A percentile compares a stretch with the other conserved stretches of the same genome.
Evolutionary conservation across 2,888 invertebrate genomes (phyloP).

Genomic region (Gymnosoma rotundatum): DNA sequence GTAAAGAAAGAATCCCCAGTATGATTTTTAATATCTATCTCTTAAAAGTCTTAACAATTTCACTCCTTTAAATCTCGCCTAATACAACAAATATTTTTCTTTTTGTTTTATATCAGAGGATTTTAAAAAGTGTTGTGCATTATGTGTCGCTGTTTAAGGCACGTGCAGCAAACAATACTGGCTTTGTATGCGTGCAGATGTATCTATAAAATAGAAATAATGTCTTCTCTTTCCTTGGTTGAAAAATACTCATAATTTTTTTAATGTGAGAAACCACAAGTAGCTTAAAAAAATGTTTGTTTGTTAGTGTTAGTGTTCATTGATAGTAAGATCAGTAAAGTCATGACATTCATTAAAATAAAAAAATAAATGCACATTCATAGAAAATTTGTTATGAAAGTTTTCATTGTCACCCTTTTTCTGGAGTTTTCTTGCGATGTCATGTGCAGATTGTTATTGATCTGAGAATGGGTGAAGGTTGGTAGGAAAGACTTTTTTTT

Average conservation of each 20-base stretch:
- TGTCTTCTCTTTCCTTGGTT: neutral
- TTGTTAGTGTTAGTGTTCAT: slow-evolving; percentile 7
- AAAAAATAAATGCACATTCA: slow-evolving; percentile 55
- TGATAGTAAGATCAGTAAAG: slow-evolving; percentile 19
- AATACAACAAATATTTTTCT: neutral
- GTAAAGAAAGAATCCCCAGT: too few relatives aligned
- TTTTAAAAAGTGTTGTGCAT: slow-evolving; percentile 5
- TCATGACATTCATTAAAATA: slow-evolving; percentile 42
- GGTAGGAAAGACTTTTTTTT: slow-evolving; percentile 30
- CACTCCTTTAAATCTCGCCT: neutral
- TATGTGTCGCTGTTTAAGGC: slow-evolving; percentile 56
- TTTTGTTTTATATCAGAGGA: slow-evolving; percentile 1
- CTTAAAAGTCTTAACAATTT: neutral
- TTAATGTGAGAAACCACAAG: slow-evolving; percentile 68
- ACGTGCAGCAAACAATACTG: slow-evolving; percentile 55
- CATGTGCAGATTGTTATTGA: neutral
- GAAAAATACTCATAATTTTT: slow-evolving; percentile 39
- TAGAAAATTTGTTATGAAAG: slow-evolving; percentile 55
- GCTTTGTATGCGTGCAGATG: slow-evolving; percentile 10
- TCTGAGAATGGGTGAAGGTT: neutral
- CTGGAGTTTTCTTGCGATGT: slow-evolving; percentile 13
- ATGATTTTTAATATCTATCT: neutral
- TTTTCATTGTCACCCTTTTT: neutral
- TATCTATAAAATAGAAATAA: slow-evolving; percentile 7
- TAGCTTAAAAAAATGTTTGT: slow-evolving; percentile 34